Evolutionary conservation across 2,113 vertebrate genomes (phyloP), one percentile per base, ranked within the genome.

Genomic region (Colius striatus): DNA sequence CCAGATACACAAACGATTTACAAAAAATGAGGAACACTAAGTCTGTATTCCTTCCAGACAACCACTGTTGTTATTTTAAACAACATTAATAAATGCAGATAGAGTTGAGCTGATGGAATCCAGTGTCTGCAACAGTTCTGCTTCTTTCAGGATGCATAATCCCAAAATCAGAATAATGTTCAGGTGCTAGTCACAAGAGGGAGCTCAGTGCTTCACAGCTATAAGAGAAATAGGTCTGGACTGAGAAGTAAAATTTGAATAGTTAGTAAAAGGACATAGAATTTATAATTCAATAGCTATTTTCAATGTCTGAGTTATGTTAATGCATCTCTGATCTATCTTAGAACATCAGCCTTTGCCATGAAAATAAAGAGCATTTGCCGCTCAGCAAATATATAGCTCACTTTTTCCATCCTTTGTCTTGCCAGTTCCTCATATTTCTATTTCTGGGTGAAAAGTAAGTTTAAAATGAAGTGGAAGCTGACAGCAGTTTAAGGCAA

Each of bases 161-260:
- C 20, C 38, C 62, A 68, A 84, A 89, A 82, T 89, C 45, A 78
- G 70, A 68, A 84, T 76, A 96, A 67, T 48, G 72, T 97, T 96
- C 90, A 92, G 70, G 90, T 92, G 83, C 70, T 89, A 93, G 95
- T 97, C 95, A 97, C 95, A 95, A 96, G 96, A 96, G 94, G 95
- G 96, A 97, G 95, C 94, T 96, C 96, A 96, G 92, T 72, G 70
- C 80, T 90, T 86, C 90, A 87, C 21, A 77, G 70, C 90, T 89
- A 74, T 93, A 58, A 68, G 17, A 85, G 72, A 87, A 90, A 74
- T 67, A 91, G 17, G 50, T 76, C 12, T 58, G 32, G 38, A 54
- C 23, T 57, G 30, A 90, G 41, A 81, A 89, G 38, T 2, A 77
- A 89, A 92, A 58, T 78, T 26, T 67, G 16, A 82, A 84, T 76